These are phyloP conservation scores for Dermatemys mawii DNA, from an alignment of 2,113 vertebrate species.

Conservation along the genomic window DNA sequence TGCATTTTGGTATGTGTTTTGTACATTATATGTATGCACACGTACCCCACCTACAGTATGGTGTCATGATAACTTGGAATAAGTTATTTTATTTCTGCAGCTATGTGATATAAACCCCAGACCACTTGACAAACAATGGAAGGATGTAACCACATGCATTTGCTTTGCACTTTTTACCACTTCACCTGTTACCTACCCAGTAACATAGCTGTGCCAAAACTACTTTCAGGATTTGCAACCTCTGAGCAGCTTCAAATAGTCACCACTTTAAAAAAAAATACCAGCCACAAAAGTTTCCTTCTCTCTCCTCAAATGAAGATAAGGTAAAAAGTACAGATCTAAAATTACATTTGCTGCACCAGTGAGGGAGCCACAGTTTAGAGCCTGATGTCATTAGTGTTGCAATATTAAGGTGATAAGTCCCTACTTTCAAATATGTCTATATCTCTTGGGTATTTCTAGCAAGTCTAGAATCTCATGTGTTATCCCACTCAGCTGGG, in stretches of 20 bases:
- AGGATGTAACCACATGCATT: neutral
- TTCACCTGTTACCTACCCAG: neutral
- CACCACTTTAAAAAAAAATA: neutral
- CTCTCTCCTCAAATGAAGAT: neutral
- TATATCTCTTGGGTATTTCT: neutral
- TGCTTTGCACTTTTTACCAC: neutral
- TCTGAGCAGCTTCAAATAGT: neutral
- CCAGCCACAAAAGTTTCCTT: neutral
- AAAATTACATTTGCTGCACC: constrained; percentile 16
- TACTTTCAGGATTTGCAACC: neutral
- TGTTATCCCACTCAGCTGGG: neutral
- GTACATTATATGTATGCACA: neutral
- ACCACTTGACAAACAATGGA: neutral
- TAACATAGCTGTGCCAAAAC: neutral
- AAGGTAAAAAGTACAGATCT: neutral
- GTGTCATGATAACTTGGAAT: neutral
- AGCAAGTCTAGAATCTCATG: neutral
- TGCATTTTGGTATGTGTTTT: neutral
- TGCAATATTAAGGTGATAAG: neutral
- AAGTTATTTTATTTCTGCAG: neutral
- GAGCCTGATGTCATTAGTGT: neutral
- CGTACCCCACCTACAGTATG: neutral
- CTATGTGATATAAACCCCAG: neutral
- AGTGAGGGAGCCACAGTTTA: neutral
- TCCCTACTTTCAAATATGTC: neutral